Percentiles rank a stretch among this genome's conserved stretches.
Conservation (phyloP, 1,140 invertebrate species). For the Hyphantria cunea region DNA sequence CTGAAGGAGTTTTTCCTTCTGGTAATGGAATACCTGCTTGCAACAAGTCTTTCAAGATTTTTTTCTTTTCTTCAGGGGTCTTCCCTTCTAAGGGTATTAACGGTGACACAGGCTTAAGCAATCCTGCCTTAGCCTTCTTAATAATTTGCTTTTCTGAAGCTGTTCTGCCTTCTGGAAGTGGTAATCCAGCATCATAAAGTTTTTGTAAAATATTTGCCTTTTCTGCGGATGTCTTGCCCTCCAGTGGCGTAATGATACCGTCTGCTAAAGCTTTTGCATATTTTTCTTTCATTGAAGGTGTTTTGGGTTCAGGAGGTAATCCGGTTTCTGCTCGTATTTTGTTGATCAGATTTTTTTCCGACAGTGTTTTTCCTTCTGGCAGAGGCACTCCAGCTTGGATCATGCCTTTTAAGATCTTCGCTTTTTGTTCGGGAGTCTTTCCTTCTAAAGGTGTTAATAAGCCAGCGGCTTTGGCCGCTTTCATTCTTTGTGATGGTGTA, state of each 20-base stretch:
- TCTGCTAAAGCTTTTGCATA: too few relatives aligned
- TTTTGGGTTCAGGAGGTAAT: too few relatives aligned
- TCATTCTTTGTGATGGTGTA: constrained; percentile 32
- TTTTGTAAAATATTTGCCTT: constrained; percentile 40
- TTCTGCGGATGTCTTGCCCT: constrained; percentile 24
- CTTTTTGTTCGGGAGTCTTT: too few relatives aligned
- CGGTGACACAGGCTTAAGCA: constrained; percentile 15
- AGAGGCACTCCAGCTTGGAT: constrained; percentile 39
- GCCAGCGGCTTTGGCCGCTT: constrained; percentile 15
- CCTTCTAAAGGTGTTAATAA: too few relatives aligned
- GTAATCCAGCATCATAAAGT: constrained; percentile 34
- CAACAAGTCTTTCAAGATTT: constrained; percentile 33
- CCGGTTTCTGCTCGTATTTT: too few relatives aligned
- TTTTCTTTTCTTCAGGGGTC: constrained; percentile 33
- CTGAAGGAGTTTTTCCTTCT: constrained; percentile 36
- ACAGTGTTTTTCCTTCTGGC: too few relatives aligned
- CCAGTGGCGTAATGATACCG: constrained; percentile 13
- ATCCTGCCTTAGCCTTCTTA: too few relatives aligned
- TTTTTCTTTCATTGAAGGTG: constrained; percentile 41
- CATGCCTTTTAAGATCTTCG: too few relatives aligned
- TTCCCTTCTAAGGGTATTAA: constrained; percentile 39
- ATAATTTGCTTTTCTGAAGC: constrained; percentile 40
- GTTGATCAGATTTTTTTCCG: constrained; percentile 39
- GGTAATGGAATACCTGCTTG: constrained; percentile 35
- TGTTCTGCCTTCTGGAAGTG: constrained; percentile 38